Evolutionary conservation across 2,113 vertebrate genomes (phyloP), one percentile per base, ranked within the genome.

Genomic region (Brachyhypopomus occidentalis): DNA sequence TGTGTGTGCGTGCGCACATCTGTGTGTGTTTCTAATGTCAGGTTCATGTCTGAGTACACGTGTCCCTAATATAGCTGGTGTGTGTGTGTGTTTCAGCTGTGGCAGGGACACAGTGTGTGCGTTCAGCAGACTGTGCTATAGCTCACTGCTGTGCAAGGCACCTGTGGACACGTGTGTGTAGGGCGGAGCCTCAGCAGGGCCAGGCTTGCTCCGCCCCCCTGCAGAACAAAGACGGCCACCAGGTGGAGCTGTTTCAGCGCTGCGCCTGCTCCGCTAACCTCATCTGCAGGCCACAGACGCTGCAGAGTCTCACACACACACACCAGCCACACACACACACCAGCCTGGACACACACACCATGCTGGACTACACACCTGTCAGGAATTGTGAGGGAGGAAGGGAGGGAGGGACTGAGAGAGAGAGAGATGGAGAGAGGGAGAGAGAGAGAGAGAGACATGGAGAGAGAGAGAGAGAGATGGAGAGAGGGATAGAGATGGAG

Each of bases 101-200:
- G 0, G 93, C 95, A 88, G 94, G 94, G 0, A 94, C 94, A 69
- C 89, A 93, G 41, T 96, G 95, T 83, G 89, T 96, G 2, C 86
- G 95, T 63, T 96, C 94, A 4, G 93, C 94, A 5, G 94, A 96
- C 84, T 96, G 95, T 76, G 90, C 88, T 11, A 93, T 94, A 85
- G 95, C 94, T 16, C 93, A 94, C 70, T 96, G 95, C 87, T 96
- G 94, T 80, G 94, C 95, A 82, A 94, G 95, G 48, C 94, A 95
- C 85, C 95, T 96, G 91, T 96, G 95, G 95, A 94, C 94, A 87
- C 94, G 95, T 90, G 95, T 96, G 88, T 96, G 94, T 90, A 96
- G 95, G 77, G 94, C 94, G 6, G 94, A 95, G 62, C 92, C 95
- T 75, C 93, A 92, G 71, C 93, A 94, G 84, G 95, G 95, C 0